These are phyloP conservation scores for Anniella stebbinsi DNA, from an alignment of 2,797 vertebrate genomes.

Conservation along the genomic window DNA sequence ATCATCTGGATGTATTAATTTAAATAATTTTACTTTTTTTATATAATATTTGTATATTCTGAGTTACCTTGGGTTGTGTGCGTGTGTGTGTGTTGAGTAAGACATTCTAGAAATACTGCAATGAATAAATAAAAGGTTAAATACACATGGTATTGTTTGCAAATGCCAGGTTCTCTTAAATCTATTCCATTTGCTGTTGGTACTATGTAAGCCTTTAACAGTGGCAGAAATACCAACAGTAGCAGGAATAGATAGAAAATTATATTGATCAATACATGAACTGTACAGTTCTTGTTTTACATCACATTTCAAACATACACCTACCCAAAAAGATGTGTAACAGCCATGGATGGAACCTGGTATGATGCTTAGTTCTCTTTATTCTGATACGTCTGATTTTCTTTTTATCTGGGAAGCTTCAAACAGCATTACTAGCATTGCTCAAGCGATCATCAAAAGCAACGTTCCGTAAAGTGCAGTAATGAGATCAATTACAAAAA, in stretches of 20 bases:
- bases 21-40: not conserved
- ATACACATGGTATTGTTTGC: not conserved
- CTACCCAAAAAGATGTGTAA: conserved; percentile 8
- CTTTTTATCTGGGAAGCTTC: conserved; percentile 35
- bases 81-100: not conserved
- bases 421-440: not conserved
- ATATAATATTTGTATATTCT: not conserved
- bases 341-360: not conserved
- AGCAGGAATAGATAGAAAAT: conserved; percentile 1
- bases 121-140: conserved; percentile 2
- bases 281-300: conserved; percentile 23
- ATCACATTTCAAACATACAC: conserved; percentile 30
- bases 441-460: conserved; percentile 25
- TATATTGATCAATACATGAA: conserved; percentile 28
- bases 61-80: no score
- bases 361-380: conserved; percentile 14
- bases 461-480: fast-evolving
- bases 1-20: not conserved
- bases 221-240: conserved; percentile 7
- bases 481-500: conserved; percentile 24
- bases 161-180: conserved; percentile 10
- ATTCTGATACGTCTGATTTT: not conserved
- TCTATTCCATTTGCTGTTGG: not conserved
- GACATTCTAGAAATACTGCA: not conserved
- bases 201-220: not conserved